Evolutionary conservation across 2,797 vertebrate genomes (phyloP), one percentile per base, ranked within the genome.

Genomic region (Neosilurus hyrtlii): DNA sequence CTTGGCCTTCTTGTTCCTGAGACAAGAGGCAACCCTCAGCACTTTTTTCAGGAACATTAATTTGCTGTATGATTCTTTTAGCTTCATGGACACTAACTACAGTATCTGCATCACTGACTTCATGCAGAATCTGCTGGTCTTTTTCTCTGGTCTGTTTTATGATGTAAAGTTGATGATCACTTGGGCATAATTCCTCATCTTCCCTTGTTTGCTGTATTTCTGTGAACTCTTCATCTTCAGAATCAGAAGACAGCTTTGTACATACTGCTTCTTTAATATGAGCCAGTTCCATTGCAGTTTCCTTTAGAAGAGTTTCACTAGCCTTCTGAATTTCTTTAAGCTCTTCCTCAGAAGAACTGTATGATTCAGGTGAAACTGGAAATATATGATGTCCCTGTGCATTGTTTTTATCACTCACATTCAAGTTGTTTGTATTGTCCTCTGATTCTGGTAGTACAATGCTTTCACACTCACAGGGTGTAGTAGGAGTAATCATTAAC

Each of bases 151-250:
- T 91, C 72, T 94, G 92, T 43, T 88, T 94, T 85, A 93, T 91
- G 30, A 95, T 91, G 80, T 93, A 93, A 84, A 96, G 95, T 59
- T 97, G 96, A 81, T 97, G 96, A 86, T 97, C 95, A 85, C 96
- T 97, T 87, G 94, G 92, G 54, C 95, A 96, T 85, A 95, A 96
- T 79, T 96, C 94, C 87, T 96, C 95, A 83, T 97, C 96, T 74
- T 94, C 95, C 83, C 95, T 96, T 96, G 98, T 98, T 82, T 96
- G 96, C 85, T 98, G 97, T 83, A 94, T 96, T 49, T 96, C 93
- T 82, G 98, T 96, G 76, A 97, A 97, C 73, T 97, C 97, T 90
- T 98, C 97, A 72, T 98, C 97, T 30, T 93, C 92, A 9, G 96
- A 97, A 81, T 96, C 94, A 70, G 90, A 92, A 57, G 89, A 84